Evolutionary conservation across 2,797 vertebrate genomes (phyloP).

Genomic region (Spheniscus humboldti): DNA sequence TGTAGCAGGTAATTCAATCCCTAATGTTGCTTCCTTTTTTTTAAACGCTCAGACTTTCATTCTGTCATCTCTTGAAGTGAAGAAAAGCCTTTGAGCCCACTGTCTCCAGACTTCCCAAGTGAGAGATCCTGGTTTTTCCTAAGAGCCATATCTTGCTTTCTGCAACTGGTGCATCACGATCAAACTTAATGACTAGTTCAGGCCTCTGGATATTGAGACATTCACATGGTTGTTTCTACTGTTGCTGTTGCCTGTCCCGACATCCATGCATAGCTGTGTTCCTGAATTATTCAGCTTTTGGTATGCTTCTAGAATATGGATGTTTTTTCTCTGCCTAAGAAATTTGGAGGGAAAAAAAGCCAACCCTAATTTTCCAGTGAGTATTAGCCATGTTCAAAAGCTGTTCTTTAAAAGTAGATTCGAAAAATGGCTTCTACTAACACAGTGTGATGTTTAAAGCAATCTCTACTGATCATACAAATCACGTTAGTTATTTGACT

Average conservation of each 20-base stretch:
- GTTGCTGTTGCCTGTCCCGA: not conserved
- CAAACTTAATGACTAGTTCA: not conserved
- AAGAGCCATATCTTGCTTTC: not conserved
- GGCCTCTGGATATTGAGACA: not conserved
- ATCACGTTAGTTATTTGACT: conserved; percentile 14
- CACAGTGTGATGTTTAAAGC: conserved; percentile 1
- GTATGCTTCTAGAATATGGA: not conserved
- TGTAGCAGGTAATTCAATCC: not conserved
- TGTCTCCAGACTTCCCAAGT: not conserved
- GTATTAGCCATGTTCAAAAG: not conserved
- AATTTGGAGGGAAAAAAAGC: accelerated
- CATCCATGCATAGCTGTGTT: not conserved
- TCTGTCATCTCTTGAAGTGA: not conserved
- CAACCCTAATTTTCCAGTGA: not conserved
- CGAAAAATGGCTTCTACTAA: not conserved
- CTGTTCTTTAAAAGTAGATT: not conserved
- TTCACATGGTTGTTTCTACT: not conserved
- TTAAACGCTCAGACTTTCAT: not conserved
- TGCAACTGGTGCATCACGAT: not conserved
- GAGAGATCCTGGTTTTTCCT: not conserved
- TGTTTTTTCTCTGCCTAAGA: not conserved
- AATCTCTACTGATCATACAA: conserved; percentile 12
- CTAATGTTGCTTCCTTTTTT: not conserved
- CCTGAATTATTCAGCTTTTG: not conserved
- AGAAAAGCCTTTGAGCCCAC: not conserved